A percentile compares a stretch with the other conserved stretches of the same genome.
Conservation (phyloP, 2,888 invertebrate genomes). For the Tenthredo scrophulariae region DNA sequence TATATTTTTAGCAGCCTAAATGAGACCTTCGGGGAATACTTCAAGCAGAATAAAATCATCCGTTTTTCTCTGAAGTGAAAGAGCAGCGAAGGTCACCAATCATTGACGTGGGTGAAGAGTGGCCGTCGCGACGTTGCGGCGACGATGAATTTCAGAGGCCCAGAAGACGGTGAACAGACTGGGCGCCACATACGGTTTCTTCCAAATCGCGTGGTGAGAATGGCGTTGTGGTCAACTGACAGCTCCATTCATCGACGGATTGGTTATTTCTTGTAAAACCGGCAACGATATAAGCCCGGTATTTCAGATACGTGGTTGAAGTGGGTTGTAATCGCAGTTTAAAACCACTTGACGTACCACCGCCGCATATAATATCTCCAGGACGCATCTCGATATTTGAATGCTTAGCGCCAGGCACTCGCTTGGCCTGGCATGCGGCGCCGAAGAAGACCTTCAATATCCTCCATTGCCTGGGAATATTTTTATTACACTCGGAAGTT, state of each 20-base stretch:
- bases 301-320: slow-evolving; percentile 34
- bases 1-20: neutral
- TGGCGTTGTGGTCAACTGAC: neutral
- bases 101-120: slow-evolving; percentile 43
- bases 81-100: slow-evolving; percentile 19
- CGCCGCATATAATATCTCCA: slow-evolving; percentile 21
- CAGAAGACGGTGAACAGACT: neutral
- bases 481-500: slow-evolving; percentile 39
- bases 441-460: slow-evolving; percentile 44
- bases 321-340: slow-evolving; percentile 51
- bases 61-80: slow-evolving; percentile 12
- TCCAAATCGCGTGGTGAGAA: neutral
- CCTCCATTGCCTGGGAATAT: slow-evolving; percentile 46
- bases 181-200: slow-evolving; percentile 40
- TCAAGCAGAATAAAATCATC: neutral
- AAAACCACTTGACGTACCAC: slow-evolving; percentile 42
- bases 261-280: neutral
- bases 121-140: slow-evolving; percentile 36
- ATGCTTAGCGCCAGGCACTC: slow-evolving; percentile 21
- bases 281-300: slow-evolving; percentile 5
- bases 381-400: slow-evolving; percentile 48
- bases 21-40: neutral
- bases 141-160: neutral
- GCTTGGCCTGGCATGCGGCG: slow-evolving; percentile 48
- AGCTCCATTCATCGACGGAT: slow-evolving; percentile 26